Evolutionary conservation across 2,797 vertebrate species (phyloP).

Genomic region (Tapera naevia): DNA sequence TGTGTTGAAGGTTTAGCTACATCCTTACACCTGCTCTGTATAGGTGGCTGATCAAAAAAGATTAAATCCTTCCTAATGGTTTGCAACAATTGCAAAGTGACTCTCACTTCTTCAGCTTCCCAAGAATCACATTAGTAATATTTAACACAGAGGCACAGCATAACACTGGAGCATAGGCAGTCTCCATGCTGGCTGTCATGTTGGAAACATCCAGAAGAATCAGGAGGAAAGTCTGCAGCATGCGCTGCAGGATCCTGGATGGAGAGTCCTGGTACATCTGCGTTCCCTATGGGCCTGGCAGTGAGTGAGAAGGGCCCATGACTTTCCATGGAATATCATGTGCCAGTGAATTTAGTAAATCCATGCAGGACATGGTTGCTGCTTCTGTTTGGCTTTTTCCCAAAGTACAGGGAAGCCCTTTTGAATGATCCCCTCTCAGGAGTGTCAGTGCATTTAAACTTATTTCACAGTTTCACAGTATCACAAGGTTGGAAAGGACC

Average conservation of each 20-base stretch:
- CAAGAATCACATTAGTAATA: not conserved
- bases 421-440: not conserved
- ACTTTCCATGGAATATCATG: not conserved
- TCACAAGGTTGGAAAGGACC: too few species aligned
- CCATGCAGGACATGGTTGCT: not conserved
- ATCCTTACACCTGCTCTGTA: not conserved
- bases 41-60: not conserved
- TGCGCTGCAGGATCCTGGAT: not conserved
- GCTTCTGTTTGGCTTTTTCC: not conserved
- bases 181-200: not conserved
- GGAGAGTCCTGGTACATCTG: not conserved
- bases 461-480: too few species aligned
- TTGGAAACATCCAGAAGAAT: not conserved
- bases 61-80: not conserved
- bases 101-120: not conserved
- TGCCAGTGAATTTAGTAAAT: not conserved
- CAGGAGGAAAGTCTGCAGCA: not conserved
- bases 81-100: not conserved
- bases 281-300: not conserved
- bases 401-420: not conserved
- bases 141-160: not conserved
- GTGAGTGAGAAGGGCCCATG: not conserved
- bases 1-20: not conserved
- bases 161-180: not conserved
- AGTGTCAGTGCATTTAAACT: not conserved